phyloP scores from a whole-genome alignment of 1,140 invertebrate genomes.

The Nebria ingens region DNA sequence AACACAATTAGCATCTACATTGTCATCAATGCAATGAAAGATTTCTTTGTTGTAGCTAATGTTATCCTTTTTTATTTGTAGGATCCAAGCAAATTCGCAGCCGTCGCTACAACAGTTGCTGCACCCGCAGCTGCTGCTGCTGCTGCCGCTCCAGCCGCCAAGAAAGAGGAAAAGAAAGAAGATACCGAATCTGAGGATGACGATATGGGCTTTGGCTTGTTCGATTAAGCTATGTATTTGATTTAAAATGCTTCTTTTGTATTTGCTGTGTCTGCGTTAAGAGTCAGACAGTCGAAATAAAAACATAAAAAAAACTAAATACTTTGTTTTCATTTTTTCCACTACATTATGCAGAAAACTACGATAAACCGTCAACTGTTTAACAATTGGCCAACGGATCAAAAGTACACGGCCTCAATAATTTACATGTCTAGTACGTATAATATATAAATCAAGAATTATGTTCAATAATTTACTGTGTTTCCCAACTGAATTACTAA shows the following conservation, averaged over 20 bases:
- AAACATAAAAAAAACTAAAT: not conserved
- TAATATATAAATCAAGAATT: too few relatives aligned
- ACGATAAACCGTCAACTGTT: too few relatives aligned
- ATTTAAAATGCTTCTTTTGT: not conserved
- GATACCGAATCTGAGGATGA: constrained; percentile 80
- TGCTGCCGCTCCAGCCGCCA: constrained; percentile 45
- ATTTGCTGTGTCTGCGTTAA: constrained; percentile 2
- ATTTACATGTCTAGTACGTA: too few relatives aligned
- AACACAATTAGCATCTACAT: too few relatives aligned
- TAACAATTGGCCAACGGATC: too few relatives aligned
- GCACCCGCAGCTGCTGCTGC: constrained; percentile 50
- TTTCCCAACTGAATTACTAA: too few relatives aligned
- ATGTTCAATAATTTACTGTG: too few relatives aligned
- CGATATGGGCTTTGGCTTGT: constrained; percentile 94
- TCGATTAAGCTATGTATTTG: constrained; percentile 86
- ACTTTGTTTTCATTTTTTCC: not conserved
- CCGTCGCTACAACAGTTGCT: constrained; percentile 49
- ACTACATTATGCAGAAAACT: too few relatives aligned
- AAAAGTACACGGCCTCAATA: too few relatives aligned
- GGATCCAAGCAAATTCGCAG: constrained; percentile 90
- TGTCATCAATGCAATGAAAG: too few relatives aligned
- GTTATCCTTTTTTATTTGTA: constrained; percentile 36
- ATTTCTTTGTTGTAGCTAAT: too few relatives aligned
- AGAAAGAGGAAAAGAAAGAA: constrained; percentile 68
- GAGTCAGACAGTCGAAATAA: constrained; percentile 1